Base-by-base conservation (phyloP, 2,113 vertebrate genomes). In the Glaucidium brasilianum region DNA sequence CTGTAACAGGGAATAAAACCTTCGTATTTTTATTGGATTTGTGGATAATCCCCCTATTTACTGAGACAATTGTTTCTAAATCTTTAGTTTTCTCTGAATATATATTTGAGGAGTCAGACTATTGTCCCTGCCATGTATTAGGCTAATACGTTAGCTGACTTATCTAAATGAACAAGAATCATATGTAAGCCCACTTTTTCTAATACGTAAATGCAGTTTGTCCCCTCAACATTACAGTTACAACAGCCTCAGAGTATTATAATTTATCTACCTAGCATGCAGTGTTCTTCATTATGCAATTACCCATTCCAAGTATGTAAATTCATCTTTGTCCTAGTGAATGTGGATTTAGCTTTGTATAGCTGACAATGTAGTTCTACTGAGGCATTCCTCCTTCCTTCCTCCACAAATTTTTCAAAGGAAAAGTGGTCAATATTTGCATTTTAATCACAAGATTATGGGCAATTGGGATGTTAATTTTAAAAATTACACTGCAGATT, bases 361-460 rank as follows among this genome's bases (percentile, higher is more conserved):
- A 87, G 63, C 62, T 62, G 62, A 85, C 89, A 89, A 12, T 10
- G 45, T 27, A 64, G 68, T 37, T 75, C 43, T 32, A 53, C 76
- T 34, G 69, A 95, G 68, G 69, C 92, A 79, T 76, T 80, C 45
- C 58, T 60, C 60, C 62, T 85, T 93, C 68, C 39, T 78, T 68
- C 58, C 32, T 85, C 73, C 71, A 63, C 50, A 84, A 11, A 41
- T n/a, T 91, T 92, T 88, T 66, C 53, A 85, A 41, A 72, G 35
- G 64, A 76, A 92, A 92, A 63, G 32, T 90, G 59, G 90, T 59
- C 82, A 95, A 83, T 92, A 93, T 93, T 90, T 94, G 85, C 75
- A 80, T 62, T 85, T 71, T 69, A 92, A 88, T 84, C 50, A 45
- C 20, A 32, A 76, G 77, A 89, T 66, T 66, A 85, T 5, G 45